A percentile compares a stretch with the other conserved stretches of the same genome.
These are phyloP conservation scores for Watsonalla cultraria DNA, from an alignment of 2,888 invertebrate species.

Conservation along the genomic window DNA sequence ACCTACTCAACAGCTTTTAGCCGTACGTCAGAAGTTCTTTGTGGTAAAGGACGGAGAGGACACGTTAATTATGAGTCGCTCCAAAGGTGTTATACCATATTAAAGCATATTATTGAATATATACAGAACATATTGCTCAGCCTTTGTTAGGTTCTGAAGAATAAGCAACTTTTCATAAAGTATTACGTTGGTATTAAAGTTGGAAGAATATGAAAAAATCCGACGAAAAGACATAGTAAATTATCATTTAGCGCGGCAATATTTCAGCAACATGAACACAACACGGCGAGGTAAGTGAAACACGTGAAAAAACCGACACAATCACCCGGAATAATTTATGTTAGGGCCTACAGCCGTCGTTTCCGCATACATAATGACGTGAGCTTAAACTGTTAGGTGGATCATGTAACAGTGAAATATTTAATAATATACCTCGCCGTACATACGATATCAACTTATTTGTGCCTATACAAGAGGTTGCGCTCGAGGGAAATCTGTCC, in stretches of 20 bases:
- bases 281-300: neutral
- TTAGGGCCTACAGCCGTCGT: neutral
- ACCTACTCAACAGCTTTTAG: too few species aligned
- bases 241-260: conserved; percentile 4
- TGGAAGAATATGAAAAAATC: conserved; percentile 4
- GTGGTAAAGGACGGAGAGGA: too few species aligned
- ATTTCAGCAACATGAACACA: conserved; percentile 3
- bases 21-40: too few species aligned
- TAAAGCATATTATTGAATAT: too few species aligned
- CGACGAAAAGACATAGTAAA: conserved; percentile 3
- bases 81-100: too few species aligned
- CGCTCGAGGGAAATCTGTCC: neutral
- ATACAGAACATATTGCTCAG: too few species aligned
- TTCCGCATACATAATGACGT: neutral
- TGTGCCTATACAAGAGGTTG: neutral
- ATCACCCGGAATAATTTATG: conserved; percentile 3
- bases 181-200: too few species aligned
- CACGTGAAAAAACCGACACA: neutral
- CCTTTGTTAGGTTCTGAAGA: too few species aligned
- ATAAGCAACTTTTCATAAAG: too few species aligned
- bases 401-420: neutral
- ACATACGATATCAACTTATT: neutral
- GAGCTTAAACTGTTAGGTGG: neutral
- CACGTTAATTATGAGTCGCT: too few species aligned
- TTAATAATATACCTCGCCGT: neutral